phyloP scores from a whole-genome alignment of 2,113 vertebrate genomes.

The Trogon surrucura region DNA sequence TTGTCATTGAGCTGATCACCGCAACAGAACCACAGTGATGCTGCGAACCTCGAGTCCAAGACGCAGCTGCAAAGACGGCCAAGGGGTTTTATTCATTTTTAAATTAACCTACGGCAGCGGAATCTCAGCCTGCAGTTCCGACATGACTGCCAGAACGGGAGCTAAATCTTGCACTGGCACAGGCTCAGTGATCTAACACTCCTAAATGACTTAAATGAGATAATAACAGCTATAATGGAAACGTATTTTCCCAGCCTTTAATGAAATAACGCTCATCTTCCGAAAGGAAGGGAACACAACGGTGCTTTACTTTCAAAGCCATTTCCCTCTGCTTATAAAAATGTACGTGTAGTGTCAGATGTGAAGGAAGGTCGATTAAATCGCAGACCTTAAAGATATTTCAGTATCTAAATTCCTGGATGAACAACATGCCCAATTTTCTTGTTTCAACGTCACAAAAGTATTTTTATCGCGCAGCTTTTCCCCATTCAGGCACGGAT shows the following conservation, averaged over 20 bases:
- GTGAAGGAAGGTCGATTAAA: not conserved
- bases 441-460: not conserved
- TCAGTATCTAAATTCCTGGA: not conserved
- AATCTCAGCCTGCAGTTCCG: not conserved
- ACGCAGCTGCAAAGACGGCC: not conserved
- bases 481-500: not conserved
- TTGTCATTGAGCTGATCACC: not conserved
- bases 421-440: not conserved
- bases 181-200: not conserved
- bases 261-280: not conserved
- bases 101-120: not conserved
- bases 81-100: not conserved
- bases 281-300: not conserved
- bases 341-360: not conserved
- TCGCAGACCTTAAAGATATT: not conserved
- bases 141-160: fast-evolving
- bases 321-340: not conserved
- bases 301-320: not conserved
- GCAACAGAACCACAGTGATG: not conserved
- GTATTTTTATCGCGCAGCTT: not conserved
- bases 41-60: not conserved
- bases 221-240: not conserved
- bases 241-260: not conserved
- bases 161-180: not conserved
- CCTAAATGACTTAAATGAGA: not conserved